Conservation (phyloP, 2,888 invertebrate species). For the Ganaspis brasiliensis region DNA sequence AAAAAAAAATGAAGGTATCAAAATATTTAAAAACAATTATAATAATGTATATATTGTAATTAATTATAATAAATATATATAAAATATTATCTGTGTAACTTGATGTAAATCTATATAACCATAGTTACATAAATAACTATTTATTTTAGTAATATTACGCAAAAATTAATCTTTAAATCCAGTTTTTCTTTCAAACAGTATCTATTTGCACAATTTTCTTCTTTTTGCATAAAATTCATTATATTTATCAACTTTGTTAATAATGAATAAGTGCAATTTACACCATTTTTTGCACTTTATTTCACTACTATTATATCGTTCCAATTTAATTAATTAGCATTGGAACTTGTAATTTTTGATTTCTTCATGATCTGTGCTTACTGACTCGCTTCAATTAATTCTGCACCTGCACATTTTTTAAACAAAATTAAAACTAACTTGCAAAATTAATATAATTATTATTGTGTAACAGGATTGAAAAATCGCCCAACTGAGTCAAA, state of each 20-base stretch:
- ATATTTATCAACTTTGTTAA: not conserved
- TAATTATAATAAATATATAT: no score
- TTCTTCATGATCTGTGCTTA: not conserved
- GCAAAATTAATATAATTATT: not conserved
- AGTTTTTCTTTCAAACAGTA: no score
- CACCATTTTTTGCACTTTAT: not conserved
- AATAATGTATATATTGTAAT: no score
- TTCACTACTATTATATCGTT: not conserved
- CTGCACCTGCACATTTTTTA: not conserved
- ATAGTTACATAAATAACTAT: no score
- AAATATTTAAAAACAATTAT: no score
- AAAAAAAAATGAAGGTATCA: no score
- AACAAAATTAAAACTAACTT: not conserved
- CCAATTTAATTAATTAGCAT: not conserved
- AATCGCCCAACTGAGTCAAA: slow-evolving; percentile 21
- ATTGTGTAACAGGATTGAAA: slow-evolving; percentile 34
- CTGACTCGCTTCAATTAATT: not conserved
- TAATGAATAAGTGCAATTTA: not conserved
- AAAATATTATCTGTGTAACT: no score
- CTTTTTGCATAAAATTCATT: not conserved
- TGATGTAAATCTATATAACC: no score
- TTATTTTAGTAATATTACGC: no score
- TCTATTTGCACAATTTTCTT: no score
- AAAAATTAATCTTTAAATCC: not conserved
- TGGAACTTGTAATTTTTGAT: not conserved